A percentile compares a stretch with the other conserved stretches of the same genome.
These are phyloP conservation scores for Helicorthomorpha holstii DNA, from an alignment of 1,140 invertebrate species.

Conservation along the genomic window DNA sequence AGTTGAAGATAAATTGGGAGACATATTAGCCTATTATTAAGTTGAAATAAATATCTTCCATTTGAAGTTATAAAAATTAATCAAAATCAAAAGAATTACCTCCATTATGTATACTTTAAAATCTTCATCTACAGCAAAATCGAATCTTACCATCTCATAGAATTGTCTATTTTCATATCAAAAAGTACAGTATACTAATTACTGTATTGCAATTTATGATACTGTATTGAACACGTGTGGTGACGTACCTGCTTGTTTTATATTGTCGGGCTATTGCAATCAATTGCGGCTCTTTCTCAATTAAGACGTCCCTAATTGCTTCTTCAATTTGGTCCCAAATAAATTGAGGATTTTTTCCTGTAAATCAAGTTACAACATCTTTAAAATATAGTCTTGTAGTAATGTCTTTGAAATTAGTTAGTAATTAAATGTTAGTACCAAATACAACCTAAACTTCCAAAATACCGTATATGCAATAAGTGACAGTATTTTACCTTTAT, in stretches of 20 bases:
- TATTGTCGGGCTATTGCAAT: slow-evolving; percentile 26
- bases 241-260: slow-evolving; percentile 21
- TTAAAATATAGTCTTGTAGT: too few species aligned
- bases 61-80: slow-evolving; percentile 3
- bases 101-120: slow-evolving; percentile 80
- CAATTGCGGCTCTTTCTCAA: slow-evolving; percentile 50
- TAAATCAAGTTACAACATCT: slow-evolving; percentile 9
- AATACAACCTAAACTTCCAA: too few species aligned
- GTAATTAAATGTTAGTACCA: too few species aligned
- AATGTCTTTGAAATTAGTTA: too few species aligned
- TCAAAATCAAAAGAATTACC: slow-evolving; percentile 20
- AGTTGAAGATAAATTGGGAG: slow-evolving; percentile 83
- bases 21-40: slow-evolving; percentile 70
- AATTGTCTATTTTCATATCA: slow-evolving; percentile 34
- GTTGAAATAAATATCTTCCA: not conserved
- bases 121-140: slow-evolving; percentile 78
- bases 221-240: not conserved
- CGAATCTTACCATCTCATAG: slow-evolving; percentile 87
- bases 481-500: too few species aligned
- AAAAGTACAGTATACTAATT: not conserved
- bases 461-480: too few species aligned
- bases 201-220: not conserved
- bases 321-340: slow-evolving; percentile 70
- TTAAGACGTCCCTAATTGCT: slow-evolving; percentile 51
- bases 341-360: slow-evolving; percentile 45